Evolutionary conservation across 1,140 invertebrate genomes (phyloP).

Genomic region (Drosophila insularis): DNA sequence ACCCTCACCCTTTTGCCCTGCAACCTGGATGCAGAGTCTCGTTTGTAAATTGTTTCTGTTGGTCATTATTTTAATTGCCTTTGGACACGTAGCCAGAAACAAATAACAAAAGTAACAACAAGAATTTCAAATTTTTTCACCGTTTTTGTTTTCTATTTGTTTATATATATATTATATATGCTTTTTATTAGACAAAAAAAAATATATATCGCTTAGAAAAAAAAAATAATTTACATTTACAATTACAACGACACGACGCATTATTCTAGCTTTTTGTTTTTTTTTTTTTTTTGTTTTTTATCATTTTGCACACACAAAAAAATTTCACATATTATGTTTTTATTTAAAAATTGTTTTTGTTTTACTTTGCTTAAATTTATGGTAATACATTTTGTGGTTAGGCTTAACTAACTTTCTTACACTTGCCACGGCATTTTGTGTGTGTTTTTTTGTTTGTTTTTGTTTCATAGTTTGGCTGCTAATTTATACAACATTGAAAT

Average conservation of each 20-base stretch:
- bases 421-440: neutral
- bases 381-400: conserved; percentile 65
- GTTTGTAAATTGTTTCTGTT: conserved; percentile 54
- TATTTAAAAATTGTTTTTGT: conserved; percentile 5
- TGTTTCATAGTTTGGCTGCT: conserved; percentile 63
- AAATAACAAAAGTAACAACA: neutral
- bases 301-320: conserved; percentile 44
- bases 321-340: conserved; percentile 35
- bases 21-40: neutral
- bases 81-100: conserved; percentile 23
- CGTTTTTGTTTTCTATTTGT: conserved; percentile 10
- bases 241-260: conserved; percentile 51
- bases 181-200: conserved; percentile 62
- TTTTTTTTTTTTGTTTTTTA: conserved; percentile 23
- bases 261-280: conserved; percentile 21
- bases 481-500: conserved; percentile 75
- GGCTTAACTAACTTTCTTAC: conserved; percentile 49
- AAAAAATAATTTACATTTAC: conserved; percentile 44
- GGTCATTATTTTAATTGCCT: conserved; percentile 63
- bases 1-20: neutral
- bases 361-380: conserved; percentile 6
- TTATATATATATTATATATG: conserved; percentile 36
- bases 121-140: neutral
- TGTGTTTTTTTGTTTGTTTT: conserved; percentile 16
- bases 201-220: neutral